phyloP scores from a whole-genome alignment of 2,888 invertebrate species.

The Dryobotodes eremita region DNA sequence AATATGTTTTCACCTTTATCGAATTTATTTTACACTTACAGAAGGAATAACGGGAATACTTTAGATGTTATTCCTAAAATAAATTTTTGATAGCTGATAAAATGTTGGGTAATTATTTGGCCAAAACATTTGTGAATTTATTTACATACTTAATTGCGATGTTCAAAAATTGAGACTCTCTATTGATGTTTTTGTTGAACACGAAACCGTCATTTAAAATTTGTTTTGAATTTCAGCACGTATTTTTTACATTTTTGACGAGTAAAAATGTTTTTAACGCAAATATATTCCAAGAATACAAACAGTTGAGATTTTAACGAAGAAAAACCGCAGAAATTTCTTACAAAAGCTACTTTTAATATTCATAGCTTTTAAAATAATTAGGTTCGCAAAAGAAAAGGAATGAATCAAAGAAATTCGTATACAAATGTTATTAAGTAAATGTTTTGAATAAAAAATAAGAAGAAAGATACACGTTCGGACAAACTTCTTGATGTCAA shows the following conservation, averaged over 20 bases:
- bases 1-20: constrained; percentile 36
- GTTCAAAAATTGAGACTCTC: neutral
- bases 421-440: neutral
- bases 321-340: neutral
- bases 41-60: constrained; percentile 8
- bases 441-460: neutral
- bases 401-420: neutral
- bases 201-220: constrained; percentile 18
- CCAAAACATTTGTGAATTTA: neutral
- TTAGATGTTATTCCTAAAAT: neutral
- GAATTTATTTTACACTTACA: constrained; percentile 16
- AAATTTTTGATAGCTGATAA: neutral
- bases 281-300: neutral
- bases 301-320: neutral
- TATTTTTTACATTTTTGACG: neutral
- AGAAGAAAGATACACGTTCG: neutral
- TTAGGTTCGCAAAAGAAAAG: neutral
- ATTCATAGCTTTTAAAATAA: neutral
- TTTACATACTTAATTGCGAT: neutral
- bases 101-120: neutral
- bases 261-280: neutral
- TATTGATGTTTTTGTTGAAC: constrained; percentile 6
- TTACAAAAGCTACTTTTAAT: neutral
- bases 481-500: neutral
- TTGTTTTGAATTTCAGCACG: constrained; percentile 5